Evolutionary conservation across 2,797 vertebrate genomes (phyloP), one percentile per base, ranked within the genome.

Genomic region (Leptatherina wallacei): DNA sequence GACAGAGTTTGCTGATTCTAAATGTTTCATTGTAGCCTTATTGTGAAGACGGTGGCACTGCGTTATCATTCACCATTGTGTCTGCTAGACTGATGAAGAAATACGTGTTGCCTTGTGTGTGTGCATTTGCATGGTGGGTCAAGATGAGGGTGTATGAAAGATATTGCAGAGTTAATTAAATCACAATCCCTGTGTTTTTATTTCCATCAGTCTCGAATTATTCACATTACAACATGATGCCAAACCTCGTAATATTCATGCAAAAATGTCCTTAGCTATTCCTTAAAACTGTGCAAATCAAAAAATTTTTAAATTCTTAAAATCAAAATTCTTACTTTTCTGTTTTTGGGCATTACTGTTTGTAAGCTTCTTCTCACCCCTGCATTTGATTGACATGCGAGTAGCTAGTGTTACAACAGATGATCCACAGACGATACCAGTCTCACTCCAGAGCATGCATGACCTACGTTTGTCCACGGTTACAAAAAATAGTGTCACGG

Each of bases 1-100:
- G 36, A 61, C 22, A 42, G 8, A 29, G 22, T 6, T n/a, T n/a
- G 51, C 24, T 70, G 38, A 10, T 56, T 79, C 35, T 68, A 33
- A 52, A 62, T 42, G 30, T 32, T 72, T 74, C 22, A 64, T 47
- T 66, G 61, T 69, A 35, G 13, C 33, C 62, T 79, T 56, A 66
- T 80, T 74, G 36, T 64, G 44, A 32, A 71, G 16, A 71, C 60
- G 62, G 9, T 40, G 40, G 42, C 18, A 59, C 10, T 65, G 58
- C 33, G 63, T 69, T 74, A 62, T 44, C 57, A 16, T 47, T 73
- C 33, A 56, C n/a, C 9, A 6, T 47, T 49, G 47, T 9, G 20
- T 36, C n/a, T 58, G 56, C 32, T 13, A 11, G 30, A 36, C 20
- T 58, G 20, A 22, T 33, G 44, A 6, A 22, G 11, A 16, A 42